Base-by-base conservation (phyloP, 2,888 invertebrate genomes). In the Noctuana brunneofusca region DNA sequence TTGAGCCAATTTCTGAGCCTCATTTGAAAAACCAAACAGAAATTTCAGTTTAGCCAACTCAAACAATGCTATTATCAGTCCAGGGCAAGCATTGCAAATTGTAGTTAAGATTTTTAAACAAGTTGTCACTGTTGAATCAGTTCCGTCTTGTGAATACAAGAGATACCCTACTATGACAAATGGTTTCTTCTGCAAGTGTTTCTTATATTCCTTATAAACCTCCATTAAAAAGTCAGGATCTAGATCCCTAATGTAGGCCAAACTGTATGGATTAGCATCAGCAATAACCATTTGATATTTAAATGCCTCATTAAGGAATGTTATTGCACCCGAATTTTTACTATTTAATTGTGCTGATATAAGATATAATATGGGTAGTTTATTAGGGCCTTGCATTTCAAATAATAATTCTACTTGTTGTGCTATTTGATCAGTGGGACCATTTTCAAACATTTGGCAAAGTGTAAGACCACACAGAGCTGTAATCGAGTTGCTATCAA, bases 201-300 rank as follows among this genome's bases (percentile, higher is more conserved):
- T 92, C 64, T 97, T 93, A 75, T 96, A 95, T 74, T 96, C 96
- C 64, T 94, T 93, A 55, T 95, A 95, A 12, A 98, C 92, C 71
- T 96, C 95, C 12, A 98, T 80, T 60, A 98, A 89, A 76, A 98
- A 96, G 83, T 97, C 96, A 0, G 98, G 97, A 86, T 99, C 96
- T 53, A 99, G 89, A 54, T 92, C 85, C 65, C 93, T 92, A 48
- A 97, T 92, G 81, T 97, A 97, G 5, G 93, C 91, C 22, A 95
- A 92, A 16, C 97, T 96, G 75, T 95, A 96, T 0, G 95, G 93
- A 65, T 94, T 81, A 0, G 89, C 91, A 63, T 82, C 80, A 0
- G 86, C 86, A 53, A 75, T 70, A 0, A 76, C 68, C 43, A 87
- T 69, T 69, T 87, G 87, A 69, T 92, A 87, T 71, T 94, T 92